Evolutionary conservation across 2,888 invertebrate genomes (phyloP).

Genomic region (Mantis religiosa): DNA sequence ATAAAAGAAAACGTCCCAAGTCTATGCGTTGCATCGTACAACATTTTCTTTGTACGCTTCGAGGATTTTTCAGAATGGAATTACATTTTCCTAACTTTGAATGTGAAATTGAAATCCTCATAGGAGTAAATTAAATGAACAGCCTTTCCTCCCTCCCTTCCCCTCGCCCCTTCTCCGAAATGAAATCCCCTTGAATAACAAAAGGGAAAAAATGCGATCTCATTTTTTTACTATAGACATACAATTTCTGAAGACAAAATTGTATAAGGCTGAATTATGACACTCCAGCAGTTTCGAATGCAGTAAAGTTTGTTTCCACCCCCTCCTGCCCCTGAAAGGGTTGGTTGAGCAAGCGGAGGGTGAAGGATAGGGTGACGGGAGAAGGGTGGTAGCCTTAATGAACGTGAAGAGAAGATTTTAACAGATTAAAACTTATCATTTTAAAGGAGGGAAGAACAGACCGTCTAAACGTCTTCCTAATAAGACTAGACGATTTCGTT

Average conservation of each 20-base stretch:
- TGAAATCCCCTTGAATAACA: constrained; percentile 21
- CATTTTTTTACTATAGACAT: constrained; percentile 11
- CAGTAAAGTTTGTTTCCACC: constrained; percentile 20
- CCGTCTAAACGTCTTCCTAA: constrained; percentile 10
- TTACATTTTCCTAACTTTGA: constrained; percentile 9
- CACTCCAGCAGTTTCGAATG: constrained; percentile 17
- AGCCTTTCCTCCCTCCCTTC: neutral
- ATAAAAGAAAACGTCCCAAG: neutral
- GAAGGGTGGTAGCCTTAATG: constrained; percentile 1
- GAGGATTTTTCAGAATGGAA: constrained; percentile 14
- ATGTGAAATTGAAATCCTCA: constrained; percentile 21
- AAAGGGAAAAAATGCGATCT: constrained; percentile 17
- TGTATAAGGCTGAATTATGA: constrained; percentile 19
- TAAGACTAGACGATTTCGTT: neutral
- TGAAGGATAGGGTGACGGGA: neutral
- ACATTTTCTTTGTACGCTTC: neutral
- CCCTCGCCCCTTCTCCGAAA: neutral
- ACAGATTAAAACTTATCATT: constrained; percentile 16
- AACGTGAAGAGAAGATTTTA: constrained; percentile 13
- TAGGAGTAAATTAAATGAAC: constrained; percentile 24
- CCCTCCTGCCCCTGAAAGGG: constrained; percentile 1
- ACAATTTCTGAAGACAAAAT: constrained; percentile 18
- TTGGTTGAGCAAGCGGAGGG: constrained; percentile 10
- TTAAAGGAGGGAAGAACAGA: neutral
- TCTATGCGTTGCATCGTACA: neutral